A percentile compares a stretch with the other conserved stretches of the same genome.
Evolutionary conservation across 2,888 invertebrate species (phyloP).

Genomic region (Smittia sp.): DNA sequence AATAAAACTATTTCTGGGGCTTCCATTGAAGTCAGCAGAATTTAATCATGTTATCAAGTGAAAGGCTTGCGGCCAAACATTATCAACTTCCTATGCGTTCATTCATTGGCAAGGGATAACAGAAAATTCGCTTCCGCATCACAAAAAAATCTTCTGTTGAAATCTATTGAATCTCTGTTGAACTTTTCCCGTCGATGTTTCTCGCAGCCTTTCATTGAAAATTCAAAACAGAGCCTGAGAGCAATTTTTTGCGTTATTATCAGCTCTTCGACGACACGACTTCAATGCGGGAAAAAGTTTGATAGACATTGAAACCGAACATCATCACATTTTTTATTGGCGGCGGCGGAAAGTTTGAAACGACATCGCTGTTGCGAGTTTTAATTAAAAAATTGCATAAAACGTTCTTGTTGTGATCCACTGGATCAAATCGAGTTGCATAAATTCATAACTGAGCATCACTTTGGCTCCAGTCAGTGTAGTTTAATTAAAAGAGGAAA

Average conservation of each 20-base stretch:
- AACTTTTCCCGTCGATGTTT: neutral
- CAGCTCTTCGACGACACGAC: neutral
- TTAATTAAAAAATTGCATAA: conserved; percentile 21
- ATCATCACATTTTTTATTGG: neutral
- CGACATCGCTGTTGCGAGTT: neutral
- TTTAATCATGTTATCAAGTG: neutral
- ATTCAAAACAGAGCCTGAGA: neutral
- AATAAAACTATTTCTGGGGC: neutral
- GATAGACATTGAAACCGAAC: neutral
- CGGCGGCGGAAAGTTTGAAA: neutral
- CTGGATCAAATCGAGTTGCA: neutral
- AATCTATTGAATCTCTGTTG: conserved; percentile 6
- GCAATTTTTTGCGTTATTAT: conserved; percentile 7
- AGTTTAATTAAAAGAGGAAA: neutral
- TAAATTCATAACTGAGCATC: neutral
- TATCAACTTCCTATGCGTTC: neutral
- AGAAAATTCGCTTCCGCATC: neutral
- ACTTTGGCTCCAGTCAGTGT: neutral
- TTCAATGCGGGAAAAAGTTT: neutral
- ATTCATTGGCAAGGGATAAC: neutral
- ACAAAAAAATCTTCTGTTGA: neutral
- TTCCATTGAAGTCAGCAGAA: neutral
- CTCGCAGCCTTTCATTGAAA: neutral
- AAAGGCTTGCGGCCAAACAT: neutral
- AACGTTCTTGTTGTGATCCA: neutral